Evolutionary conservation across 2,113 vertebrate species (phyloP).

Genomic region (Chlorodrepanis virens): DNA sequence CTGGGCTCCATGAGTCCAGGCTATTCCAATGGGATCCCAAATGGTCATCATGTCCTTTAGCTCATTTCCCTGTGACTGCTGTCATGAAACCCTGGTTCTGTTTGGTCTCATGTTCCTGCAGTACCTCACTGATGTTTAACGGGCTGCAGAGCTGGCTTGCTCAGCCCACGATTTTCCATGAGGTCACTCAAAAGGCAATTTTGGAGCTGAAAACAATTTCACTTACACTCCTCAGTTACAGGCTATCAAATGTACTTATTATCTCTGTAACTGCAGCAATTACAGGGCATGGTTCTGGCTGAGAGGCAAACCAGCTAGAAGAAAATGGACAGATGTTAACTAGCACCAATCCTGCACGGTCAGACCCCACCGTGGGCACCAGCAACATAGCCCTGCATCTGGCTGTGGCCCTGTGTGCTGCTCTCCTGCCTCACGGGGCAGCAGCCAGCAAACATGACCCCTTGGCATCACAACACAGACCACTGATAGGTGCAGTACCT

Average conservation of each 20-base stretch:
- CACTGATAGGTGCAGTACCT: neutral
- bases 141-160: accelerated
- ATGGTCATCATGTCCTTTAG: accelerated
- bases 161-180: neutral
- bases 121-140: accelerated
- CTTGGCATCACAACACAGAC: neutral
- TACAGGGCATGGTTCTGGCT: neutral
- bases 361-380: accelerated
- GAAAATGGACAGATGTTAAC: neutral
- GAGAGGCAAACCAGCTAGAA: neutral
- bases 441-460: neutral
- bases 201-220: neutral
- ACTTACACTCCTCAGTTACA: neutral
- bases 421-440: neutral
- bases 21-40: accelerated
- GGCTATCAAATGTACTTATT: neutral
- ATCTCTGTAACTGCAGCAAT: neutral
- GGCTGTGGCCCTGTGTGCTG: accelerated
- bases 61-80: neutral
- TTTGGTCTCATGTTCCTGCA: neutral
- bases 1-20: neutral
- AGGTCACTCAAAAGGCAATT: neutral
- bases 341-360: accelerated
- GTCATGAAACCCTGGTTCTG: neutral
- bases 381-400: neutral